Base-by-base conservation (phyloP, 2,888 invertebrate genomes). In the Byasa hedistus region DNA sequence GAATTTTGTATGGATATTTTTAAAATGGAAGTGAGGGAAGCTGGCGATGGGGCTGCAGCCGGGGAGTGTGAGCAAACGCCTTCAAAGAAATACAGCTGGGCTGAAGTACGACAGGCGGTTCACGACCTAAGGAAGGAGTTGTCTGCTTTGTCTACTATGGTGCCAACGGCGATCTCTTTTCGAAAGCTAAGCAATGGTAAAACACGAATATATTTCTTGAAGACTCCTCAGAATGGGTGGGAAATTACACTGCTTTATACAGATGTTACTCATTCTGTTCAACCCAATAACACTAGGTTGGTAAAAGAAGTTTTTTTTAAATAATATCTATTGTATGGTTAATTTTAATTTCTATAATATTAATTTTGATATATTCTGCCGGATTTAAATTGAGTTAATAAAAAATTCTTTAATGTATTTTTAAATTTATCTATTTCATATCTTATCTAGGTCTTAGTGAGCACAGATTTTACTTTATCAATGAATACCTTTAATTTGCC, bases 231-330 rank as follows among this genome's bases (percentile, higher is more conserved):
- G 61, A 96, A 96, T 77, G 96, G 96, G 21, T 96, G 97, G 94
- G 98, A 98, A 84, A 97, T 97, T 3, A 98, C 98, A 0, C 87
- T 98, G 17, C 89, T 98, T 0, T 98, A 96, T 79, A 95, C 96
- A 0, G 98, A 98, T 83, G 94, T 98, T n/a, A 93, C 94, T 58
- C 92, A 92, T 66, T 92, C 92, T n/a, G 87, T 89, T 70, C 93
- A 93, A 70, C 89, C 94, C 12, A 93, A 87, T 71, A 92, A 89
- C 69, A 79, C 87, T 48, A 88, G 92, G 90, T 89, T 72, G 39
- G 60, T 65, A 23, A 12, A 19, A 19, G 12, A 1, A 1, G 23
- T 51, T 27, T 48, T 32, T 32, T 23, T 57, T 99, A 58, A 58
- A 39, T n/a, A 21, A 51, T 21, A n/a, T 39, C 12, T 12, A 15